phyloP scores from a whole-genome alignment of 2,888 invertebrate genomes.

The Acronicta leporina region DNA sequence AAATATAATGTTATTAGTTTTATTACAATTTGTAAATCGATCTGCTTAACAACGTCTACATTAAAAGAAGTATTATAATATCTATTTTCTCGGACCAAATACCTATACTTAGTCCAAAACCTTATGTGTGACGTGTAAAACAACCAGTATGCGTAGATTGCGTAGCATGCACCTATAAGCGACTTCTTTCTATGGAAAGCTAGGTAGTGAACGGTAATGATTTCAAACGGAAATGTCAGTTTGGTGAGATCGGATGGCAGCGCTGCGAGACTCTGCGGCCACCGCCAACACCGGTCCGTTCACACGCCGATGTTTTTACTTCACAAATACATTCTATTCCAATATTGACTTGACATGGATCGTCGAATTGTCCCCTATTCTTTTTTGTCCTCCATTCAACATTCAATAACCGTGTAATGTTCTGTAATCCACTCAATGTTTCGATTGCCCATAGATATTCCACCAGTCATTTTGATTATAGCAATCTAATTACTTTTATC shows the following conservation, averaged over 20 bases:
- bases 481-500: conserved; percentile 6
- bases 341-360: conserved; percentile 72
- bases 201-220: conserved; percentile 66
- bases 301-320: conserved; percentile 76
- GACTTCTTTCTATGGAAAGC: conserved; percentile 64
- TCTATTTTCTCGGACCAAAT: conserved; percentile 74
- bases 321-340: conserved; percentile 68
- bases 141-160: conserved; percentile 51
- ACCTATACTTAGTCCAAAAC: conserved; percentile 53
- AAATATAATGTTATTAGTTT: conserved; percentile 51
- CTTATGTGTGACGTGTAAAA: conserved; percentile 60
- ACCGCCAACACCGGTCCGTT: conserved; percentile 62
- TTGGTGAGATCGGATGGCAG: conserved; percentile 72
- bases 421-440: conserved; percentile 29
- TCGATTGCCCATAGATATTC: conserved; percentile 21
- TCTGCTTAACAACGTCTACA: conserved; percentile 28
- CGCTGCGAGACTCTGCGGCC: conserved; percentile 49
- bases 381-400: conserved; percentile 53
- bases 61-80: conserved; percentile 41
- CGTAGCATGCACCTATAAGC: no score
- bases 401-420: conserved; percentile 49
- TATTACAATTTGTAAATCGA: conserved; percentile 60
- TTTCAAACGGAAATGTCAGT: conserved; percentile 82
- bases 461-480: conserved; percentile 9
- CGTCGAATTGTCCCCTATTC: conserved; percentile 54